Base-by-base conservation (phyloP, 1,140 invertebrate species). In the Tetramorium simillimum region DNA sequence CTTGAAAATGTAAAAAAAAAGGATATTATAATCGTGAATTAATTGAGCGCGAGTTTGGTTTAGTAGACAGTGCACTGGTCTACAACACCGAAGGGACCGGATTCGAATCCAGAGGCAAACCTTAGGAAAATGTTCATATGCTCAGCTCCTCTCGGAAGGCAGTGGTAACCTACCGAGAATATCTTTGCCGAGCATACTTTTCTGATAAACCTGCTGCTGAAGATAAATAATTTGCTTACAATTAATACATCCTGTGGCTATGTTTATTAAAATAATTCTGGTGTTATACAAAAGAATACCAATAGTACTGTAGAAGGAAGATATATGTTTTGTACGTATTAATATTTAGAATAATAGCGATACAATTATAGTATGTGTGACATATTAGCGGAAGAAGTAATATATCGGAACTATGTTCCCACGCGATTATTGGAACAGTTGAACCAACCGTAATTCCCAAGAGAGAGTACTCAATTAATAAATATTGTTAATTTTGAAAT, bases 261-360 rank as follows among this genome's bases (percentile, higher is more conserved):
- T 43, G 2, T 88, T 86, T 88, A 88, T 75, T 58, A 18, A 28
- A 89, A 89, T 63, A 70, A 53, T 70, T 56, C 46, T 67, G 16
- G 6, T 16, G 5, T 21, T 2, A 49, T 89, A 89, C 46, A 89
- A 86, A 86, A 56, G 56, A 73, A 72, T 72, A 73, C 28, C 28
- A 73, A 14, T 86, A 67, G 14, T 67, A 43, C 37, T 43, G 63
- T 58, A n/a, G 53, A 53, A 85, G 88, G 82, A 89, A 89, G 87
- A 82, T 86, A 86, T 88, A 60, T 37, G 28, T 3, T 77, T 63
- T 46, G 10, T 78, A 51, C 33, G 33, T 51, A 69, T 81, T 0
- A 16, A 40, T 37, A 7, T 1, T 28, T 33, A 28, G 5, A 63
- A 78, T 63, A 77, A 77, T 43, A 89, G 58, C 21, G 33, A 49